Conservation (phyloP, 2,113 vertebrate species). For the Uropsilus gracilis region DNA sequence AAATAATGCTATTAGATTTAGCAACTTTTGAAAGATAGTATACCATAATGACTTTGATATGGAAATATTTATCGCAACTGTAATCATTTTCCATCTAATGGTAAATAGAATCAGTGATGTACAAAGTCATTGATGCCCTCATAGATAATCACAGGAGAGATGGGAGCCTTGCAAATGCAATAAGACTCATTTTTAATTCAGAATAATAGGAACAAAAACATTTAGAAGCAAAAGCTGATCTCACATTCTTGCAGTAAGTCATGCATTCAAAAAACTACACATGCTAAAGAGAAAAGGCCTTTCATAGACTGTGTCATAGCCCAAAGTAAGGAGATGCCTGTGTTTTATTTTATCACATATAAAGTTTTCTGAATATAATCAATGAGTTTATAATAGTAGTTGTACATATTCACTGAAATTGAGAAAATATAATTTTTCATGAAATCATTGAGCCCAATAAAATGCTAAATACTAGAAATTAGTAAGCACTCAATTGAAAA, state of each 20-base stretch:
- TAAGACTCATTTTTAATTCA: background rate
- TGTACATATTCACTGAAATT: background rate
- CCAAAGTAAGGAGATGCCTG: background rate
- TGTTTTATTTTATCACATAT: background rate
- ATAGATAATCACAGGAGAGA: constrained; percentile 56
- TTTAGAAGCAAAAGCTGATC: background rate
- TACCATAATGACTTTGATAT: background rate
- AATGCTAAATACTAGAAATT: background rate
- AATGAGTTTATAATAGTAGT: background rate
- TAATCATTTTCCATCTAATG: background rate
- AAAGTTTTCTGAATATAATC: background rate
- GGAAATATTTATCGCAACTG: background rate
- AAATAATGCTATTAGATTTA: background rate
- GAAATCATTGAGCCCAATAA: background rate
- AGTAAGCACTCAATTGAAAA: background rate
- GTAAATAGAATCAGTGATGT: background rate
- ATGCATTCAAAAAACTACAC: background rate
- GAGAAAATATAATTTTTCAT: background rate
- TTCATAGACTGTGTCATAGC: background rate
- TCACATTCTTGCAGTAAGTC: background rate
- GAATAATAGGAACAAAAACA: background rate
- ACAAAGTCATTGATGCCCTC: background rate
- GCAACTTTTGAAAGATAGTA: background rate
- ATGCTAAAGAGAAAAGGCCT: background rate
- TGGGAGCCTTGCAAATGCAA: background rate